Conservation (phyloP, 1,140 invertebrate species). For the Drosophila tsacasi region DNA sequence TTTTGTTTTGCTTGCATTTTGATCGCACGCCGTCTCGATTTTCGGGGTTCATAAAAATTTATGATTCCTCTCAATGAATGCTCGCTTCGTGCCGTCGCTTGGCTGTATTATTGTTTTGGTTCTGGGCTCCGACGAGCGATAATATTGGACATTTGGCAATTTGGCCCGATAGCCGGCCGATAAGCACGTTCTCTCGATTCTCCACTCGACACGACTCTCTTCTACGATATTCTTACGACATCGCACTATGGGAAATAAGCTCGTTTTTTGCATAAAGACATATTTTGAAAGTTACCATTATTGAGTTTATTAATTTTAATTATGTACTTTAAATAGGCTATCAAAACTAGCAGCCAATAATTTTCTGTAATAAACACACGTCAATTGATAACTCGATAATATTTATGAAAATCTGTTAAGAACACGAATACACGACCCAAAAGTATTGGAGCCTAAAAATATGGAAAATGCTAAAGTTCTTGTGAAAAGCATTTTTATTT, state of each 20-base stretch:
- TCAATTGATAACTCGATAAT: too few relatives aligned
- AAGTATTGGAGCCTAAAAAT: too few relatives aligned
- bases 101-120: slow-evolving; percentile 5
- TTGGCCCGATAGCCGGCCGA: slow-evolving; percentile 32
- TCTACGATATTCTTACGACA: slow-evolving; percentile 1
- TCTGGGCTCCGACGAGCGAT: slow-evolving; percentile 7
- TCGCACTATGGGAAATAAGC: not conserved
- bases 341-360: too few relatives aligned
- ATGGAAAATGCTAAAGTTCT: too few relatives aligned
- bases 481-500: too few relatives aligned
- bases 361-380: too few relatives aligned
- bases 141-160: slow-evolving; percentile 25
- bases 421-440: too few relatives aligned
- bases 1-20: slow-evolving; percentile 33
- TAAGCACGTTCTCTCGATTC: slow-evolving; percentile 62
- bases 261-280: not conserved
- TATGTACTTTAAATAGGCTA: too few relatives aligned
- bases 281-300: not conserved
- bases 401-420: too few relatives aligned
- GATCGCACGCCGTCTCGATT: slow-evolving; percentile 26
- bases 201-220: not conserved
- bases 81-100: slow-evolving; percentile 15
- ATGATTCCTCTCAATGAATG: slow-evolving; percentile 52
- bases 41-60: slow-evolving; percentile 55
- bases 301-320: too few relatives aligned